Conservation (phyloP, 2,888 invertebrate species). For the Drosophila paramelanica region DNA sequence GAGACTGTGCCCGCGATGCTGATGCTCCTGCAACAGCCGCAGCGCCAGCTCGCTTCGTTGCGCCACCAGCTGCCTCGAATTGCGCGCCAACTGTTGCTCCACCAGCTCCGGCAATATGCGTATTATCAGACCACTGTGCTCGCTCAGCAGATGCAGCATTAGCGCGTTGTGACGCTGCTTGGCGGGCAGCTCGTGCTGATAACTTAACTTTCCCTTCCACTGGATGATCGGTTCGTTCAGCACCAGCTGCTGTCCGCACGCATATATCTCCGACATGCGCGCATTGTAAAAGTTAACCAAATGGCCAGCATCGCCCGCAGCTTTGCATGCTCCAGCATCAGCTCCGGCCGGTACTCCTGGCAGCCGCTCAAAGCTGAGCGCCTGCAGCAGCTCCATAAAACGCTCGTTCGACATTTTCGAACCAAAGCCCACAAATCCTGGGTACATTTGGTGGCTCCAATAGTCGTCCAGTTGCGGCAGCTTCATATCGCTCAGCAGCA, state of each 20-base stretch:
- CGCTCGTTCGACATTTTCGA: conserved; percentile 56
- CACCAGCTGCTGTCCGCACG: conserved; percentile 67
- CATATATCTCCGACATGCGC: conserved; percentile 63
- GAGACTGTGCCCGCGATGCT: conserved; percentile 62
- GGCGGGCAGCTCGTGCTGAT: conserved; percentile 49
- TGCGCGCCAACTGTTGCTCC: conserved; percentile 36
- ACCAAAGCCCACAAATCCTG: conserved; percentile 61
- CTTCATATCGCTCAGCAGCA: conserved; percentile 65
- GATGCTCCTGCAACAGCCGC: conserved; percentile 52
- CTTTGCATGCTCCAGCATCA: not conserved
- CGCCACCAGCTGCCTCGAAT: conserved; percentile 61
- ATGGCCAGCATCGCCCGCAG: conserved; percentile 34
- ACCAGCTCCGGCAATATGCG: conserved; percentile 60
- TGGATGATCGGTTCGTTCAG: conserved; percentile 67
- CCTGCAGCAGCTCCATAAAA: conserved; percentile 52
- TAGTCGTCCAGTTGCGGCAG: conserved; percentile 58
- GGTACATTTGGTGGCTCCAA: conserved; percentile 50
- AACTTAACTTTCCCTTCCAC: conserved; percentile 66
- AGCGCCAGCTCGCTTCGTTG: conserved; percentile 53
- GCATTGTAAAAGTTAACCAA: conserved; percentile 59
- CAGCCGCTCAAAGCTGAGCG: conserved; percentile 57
- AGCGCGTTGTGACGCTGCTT: conserved; percentile 65
- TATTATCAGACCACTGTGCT: conserved; percentile 62
- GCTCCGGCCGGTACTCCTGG: not conserved
- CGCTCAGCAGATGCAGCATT: conserved; percentile 63